Percentiles rank a stretch among this genome's conserved stretches.
Evolutionary conservation across 2,113 vertebrate species (phyloP).

Genomic region (Cercocebus atys): DNA sequence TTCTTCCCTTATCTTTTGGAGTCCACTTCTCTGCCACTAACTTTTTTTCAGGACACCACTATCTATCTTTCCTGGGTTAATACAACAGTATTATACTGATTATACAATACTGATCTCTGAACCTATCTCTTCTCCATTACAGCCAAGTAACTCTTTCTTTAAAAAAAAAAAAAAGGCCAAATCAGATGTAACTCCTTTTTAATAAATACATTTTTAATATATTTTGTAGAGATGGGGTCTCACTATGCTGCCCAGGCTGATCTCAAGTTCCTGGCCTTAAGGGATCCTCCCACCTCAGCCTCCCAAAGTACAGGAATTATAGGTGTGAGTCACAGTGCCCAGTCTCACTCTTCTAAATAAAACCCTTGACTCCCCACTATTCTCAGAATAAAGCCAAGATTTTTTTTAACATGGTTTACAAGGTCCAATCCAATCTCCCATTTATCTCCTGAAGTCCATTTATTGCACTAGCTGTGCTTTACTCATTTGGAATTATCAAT

Average conservation of each 20-base stretch:
- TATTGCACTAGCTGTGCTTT: background rate
- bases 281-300: too few relatives aligned
- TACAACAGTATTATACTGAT: background rate
- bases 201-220: too few relatives aligned
- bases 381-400: background rate
- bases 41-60: background rate
- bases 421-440: background rate
- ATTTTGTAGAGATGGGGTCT: too few relatives aligned
- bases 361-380: conserved; percentile 5
- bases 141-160: background rate
- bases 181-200: background rate
- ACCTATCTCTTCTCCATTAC: background rate
- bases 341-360: background rate
- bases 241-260: too few relatives aligned
- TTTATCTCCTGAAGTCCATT: background rate
- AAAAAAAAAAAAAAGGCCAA: background rate
- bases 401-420: background rate
- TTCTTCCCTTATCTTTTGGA: conserved; percentile 10
- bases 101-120: background rate
- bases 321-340: too few relatives aligned
- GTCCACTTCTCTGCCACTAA: background rate
- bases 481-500: background rate
- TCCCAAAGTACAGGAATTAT: too few relatives aligned
- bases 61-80: background rate
- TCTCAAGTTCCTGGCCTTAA: too few relatives aligned